A percentile compares a stretch with the other conserved stretches of the same genome.
Conservation (phyloP, 2,113 vertebrate species). For the Motacilla tschutschensis region DNA sequence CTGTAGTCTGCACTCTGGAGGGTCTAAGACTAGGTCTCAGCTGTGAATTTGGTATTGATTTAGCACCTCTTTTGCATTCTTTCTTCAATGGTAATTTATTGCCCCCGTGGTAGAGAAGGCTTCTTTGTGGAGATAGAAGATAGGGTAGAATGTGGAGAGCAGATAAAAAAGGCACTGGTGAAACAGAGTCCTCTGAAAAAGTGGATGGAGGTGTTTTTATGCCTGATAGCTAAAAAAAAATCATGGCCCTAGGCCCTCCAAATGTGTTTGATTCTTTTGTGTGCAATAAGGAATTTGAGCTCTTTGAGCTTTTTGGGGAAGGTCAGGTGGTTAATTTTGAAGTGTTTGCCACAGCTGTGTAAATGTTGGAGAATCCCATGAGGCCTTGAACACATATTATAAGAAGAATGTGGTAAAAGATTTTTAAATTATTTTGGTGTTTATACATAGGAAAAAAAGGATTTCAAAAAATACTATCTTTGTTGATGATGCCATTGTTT, state of each 20-base stretch:
- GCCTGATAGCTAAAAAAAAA: not conserved
- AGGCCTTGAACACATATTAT: not conserved
- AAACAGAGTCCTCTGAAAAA: not conserved
- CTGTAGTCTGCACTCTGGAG: not conserved
- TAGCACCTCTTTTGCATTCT: not conserved
- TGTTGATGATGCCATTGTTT: not conserved
- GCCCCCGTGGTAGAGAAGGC: not conserved
- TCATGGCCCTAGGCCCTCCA: not conserved
- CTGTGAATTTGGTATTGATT: not conserved
- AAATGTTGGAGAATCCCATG: not conserved
- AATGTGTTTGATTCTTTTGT: slow-evolving; percentile 27
- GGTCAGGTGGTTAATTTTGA: slow-evolving; percentile 38
- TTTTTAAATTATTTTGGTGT: not conserved
- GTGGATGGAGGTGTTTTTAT: not conserved
- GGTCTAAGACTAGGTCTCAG: not conserved
- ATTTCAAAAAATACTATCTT: not conserved
- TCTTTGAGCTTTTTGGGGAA: slow-evolving; percentile 5
- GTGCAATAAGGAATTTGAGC: slow-evolving; percentile 11
- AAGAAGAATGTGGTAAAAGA: not conserved
- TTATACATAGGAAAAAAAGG: not conserved
- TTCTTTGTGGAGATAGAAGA: not conserved
- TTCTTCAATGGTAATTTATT: not conserved
- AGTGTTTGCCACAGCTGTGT: slow-evolving; percentile 41
- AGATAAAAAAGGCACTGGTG: not conserved
- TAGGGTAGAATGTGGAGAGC: not conserved